Percentiles rank a stretch among this genome's conserved stretches.
Evolutionary conservation across 2,797 vertebrate species (phyloP).

Genomic region (Sarcophilus harrisii): DNA sequence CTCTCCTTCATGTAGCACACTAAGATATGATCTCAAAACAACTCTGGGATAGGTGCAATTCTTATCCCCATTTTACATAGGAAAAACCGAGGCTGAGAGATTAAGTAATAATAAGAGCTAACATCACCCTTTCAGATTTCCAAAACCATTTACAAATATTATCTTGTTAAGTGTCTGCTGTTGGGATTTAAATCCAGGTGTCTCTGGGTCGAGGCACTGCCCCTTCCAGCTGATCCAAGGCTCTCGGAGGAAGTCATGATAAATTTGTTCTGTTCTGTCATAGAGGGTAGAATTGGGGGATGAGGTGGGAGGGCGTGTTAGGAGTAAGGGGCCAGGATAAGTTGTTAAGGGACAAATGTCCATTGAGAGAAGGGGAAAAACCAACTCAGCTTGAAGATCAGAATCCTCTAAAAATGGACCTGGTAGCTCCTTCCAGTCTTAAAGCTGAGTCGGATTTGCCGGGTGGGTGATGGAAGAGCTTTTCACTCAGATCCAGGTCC

Average conservation of each 20-base stretch:
- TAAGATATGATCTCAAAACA: background rate
- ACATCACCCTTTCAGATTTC: background rate
- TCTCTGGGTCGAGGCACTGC: background rate
- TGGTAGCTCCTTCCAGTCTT: background rate
- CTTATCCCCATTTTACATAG: background rate
- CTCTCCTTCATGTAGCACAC: background rate
- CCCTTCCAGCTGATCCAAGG: background rate
- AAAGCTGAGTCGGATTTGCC: background rate
- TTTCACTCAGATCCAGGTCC: background rate
- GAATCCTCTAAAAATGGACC: background rate
- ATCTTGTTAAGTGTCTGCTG: background rate
- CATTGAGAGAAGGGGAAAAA: background rate
- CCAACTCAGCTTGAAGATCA: background rate
- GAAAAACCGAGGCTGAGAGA: background rate
- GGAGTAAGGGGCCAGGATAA: background rate
- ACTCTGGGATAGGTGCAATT: background rate
- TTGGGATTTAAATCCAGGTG: background rate
- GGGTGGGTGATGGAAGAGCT: background rate
- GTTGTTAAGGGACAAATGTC: background rate
- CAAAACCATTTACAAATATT: background rate
- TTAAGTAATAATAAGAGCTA: background rate
- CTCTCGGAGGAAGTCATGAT: background rate
- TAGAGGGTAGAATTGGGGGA: too few relatives aligned
- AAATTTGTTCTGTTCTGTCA: background rate
- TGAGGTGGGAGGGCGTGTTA: too few relatives aligned